phyloP scores from a whole-genome alignment of 2,113 vertebrate species.

The Elephas maximus region DNA sequence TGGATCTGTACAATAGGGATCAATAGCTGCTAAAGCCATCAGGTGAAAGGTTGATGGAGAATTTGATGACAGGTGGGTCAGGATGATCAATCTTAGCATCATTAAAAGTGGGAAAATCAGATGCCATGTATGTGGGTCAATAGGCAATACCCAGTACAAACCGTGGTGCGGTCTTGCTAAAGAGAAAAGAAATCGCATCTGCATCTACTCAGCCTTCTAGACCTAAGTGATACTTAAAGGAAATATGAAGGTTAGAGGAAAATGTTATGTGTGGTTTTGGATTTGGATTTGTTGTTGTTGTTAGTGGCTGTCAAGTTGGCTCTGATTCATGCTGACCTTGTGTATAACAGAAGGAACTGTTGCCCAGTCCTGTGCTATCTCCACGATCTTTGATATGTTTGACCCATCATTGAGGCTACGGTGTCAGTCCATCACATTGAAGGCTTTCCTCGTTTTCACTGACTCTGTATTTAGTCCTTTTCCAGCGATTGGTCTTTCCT shows the following conservation, averaged over 20 bases:
- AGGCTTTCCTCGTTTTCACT: neutral
- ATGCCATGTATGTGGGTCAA: too few species aligned
- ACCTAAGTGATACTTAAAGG: neutral
- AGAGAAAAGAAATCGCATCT: neutral
- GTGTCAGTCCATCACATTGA: neutral
- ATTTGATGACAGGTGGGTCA: neutral
- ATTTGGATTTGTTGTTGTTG: neutral
- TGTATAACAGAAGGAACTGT: too few species aligned
- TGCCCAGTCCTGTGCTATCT: neutral
- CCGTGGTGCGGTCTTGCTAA: neutral
- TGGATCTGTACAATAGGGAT: neutral
- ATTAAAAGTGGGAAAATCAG: neutral
- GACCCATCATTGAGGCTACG: too few species aligned
- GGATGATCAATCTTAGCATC: neutral
- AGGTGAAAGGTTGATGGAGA: neutral
- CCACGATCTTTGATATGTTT: neutral
- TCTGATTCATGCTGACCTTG: neutral
- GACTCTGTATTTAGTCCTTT: neutral
- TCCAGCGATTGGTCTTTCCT: neutral
- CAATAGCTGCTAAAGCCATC: neutral
- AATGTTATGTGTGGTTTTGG: neutral
- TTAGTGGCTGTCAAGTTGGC: neutral
- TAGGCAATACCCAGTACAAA: neutral
- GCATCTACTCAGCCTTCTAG: neutral
- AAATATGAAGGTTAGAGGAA: neutral